Evolutionary conservation across 2,797 vertebrate species (phyloP).

Genomic region (Aphelocoma californica): DNA sequence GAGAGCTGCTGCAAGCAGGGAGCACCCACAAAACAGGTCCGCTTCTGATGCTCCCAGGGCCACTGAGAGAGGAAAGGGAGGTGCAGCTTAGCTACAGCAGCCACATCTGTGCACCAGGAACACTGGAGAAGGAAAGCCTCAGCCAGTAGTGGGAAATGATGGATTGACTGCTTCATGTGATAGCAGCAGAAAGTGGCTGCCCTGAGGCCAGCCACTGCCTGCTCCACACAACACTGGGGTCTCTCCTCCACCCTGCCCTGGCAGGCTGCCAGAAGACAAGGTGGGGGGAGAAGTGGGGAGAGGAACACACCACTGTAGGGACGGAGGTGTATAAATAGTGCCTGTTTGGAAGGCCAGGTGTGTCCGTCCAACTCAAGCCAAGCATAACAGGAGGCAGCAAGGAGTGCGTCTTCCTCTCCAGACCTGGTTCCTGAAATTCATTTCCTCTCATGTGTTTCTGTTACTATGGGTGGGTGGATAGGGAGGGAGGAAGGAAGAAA

Average conservation of each 20-base stretch:
- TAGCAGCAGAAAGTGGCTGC: not conserved
- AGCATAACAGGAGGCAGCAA: constrained; percentile 43
- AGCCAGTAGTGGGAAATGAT: not conserved
- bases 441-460: constrained; percentile 26
- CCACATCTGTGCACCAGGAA: not conserved
- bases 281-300: not conserved
- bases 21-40: not conserved
- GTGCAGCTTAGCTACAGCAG: not conserved
- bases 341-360: constrained; percentile 30
- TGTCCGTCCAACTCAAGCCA: not conserved
- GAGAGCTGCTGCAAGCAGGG: not conserved
- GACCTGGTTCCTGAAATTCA: constrained; percentile 16
- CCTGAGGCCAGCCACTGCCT: not conserved
- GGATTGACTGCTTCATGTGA: not conserved
- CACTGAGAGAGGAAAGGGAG: not conserved
- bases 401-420: not conserved
- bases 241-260: not conserved
- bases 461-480: not conserved
- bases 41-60: not conserved
- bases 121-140: not conserved
- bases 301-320: not conserved
- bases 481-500: constrained; percentile 27
- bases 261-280: not conserved
- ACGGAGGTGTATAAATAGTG: constrained; percentile 44
- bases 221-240: rapidly evolving